Base-by-base conservation (phyloP, 2,797 vertebrate species). In the Meriones psammophilus region DNA sequence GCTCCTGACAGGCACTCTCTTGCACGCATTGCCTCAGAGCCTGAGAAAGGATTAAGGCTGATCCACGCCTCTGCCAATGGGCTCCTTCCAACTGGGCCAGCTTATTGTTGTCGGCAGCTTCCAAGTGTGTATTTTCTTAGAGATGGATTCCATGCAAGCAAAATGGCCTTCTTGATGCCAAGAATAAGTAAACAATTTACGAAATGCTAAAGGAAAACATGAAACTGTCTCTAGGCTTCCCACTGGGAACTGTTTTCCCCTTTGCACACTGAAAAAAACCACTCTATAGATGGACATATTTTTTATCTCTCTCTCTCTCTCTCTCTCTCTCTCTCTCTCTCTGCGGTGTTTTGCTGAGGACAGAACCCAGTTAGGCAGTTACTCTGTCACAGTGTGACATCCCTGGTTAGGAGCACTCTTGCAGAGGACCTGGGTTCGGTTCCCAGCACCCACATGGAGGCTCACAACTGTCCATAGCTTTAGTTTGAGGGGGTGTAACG, bases 131-230 rank as follows among this genome's bases (percentile, higher is more conserved):
- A 7, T 94, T 97, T 97, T 97, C 94, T 86, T 85, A 95, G 94
- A 89, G 62, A 96, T 77, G 89, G 84, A 95, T 39, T 73, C 71
- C 80, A 54, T 58, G 78, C 28, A 73, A 73, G 42, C 96, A 97
- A 96, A 96, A 95, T 80, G 81, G 58, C 84, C 66, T 85, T 96
- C 68, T 89, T 87, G 66, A 83, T 97, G 81, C 93, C 96, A 86
- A 89, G 79, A 97, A 95, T 91, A 89, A 91, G 79, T 81, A 95
- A 97, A 96, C 76, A 96, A 97, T 79, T 84, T 30, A 77, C 77
- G 95, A 93, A 96, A 97, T 64, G 86, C 56, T 66, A 80, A 96
- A 92, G 62, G 91, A 60, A 77, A 89, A 50, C 36, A 64, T 24
- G 46, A 76, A 96, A 73, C 88, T 58, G n/a, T 94, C 68, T 93